Conservation (phyloP, 2,113 vertebrate genomes). For the Alexandromys fortis region DNA sequence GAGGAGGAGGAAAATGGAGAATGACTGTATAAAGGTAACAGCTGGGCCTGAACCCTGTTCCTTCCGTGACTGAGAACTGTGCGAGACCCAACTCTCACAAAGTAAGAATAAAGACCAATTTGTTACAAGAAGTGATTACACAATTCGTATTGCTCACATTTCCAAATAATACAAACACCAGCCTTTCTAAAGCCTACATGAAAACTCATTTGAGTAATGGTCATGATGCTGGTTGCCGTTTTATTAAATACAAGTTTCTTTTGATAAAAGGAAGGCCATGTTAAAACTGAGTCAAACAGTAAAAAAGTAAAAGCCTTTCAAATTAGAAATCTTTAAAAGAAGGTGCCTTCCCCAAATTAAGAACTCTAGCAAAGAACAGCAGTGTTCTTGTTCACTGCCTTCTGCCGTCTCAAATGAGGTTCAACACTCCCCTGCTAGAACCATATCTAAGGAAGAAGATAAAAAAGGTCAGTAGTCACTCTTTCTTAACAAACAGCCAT, state of each 20-base stretch:
- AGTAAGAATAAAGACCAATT: constrained; percentile 20
- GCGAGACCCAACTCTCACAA: background rate
- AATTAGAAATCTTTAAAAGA: constrained; percentile 40
- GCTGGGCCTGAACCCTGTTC: background rate
- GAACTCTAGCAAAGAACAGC: background rate
- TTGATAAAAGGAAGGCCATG: constrained; percentile 15
- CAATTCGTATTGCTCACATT: constrained; percentile 3
- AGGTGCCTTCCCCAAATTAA: constrained; percentile 26
- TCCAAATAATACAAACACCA: constrained; percentile 57
- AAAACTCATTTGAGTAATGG: constrained; percentile 23
- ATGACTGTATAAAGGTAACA: background rate
- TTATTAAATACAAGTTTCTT: constrained; percentile 37
- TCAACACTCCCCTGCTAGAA: background rate
- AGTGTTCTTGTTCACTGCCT: constrained; percentile 34
- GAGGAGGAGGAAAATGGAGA: too few relatives aligned
- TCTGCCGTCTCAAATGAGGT: background rate
- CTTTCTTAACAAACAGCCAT: background rate
- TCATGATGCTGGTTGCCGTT: background rate
- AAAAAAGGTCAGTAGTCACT: background rate
- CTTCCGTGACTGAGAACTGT: background rate
- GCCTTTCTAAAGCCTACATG: background rate
- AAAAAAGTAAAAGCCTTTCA: background rate
- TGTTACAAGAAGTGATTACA: background rate
- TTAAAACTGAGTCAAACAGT: constrained; percentile 4
- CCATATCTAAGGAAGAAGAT: background rate